Evolutionary conservation across 1,140 invertebrate genomes (phyloP).

Genomic region (Cotesia typhae): DNA sequence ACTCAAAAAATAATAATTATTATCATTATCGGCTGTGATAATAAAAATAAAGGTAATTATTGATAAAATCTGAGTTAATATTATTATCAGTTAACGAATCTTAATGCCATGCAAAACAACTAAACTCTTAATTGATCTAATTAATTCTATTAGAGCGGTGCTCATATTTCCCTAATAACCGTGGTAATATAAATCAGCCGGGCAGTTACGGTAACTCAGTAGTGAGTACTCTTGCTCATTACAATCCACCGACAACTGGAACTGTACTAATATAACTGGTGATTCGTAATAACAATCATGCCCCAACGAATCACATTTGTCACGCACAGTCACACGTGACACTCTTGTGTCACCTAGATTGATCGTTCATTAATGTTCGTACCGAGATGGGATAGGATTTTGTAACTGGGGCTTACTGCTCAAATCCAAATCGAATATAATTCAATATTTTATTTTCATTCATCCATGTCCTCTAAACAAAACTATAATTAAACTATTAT

Average conservation of each 20-base stretch:
- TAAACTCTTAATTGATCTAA: no score
- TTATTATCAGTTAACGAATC: neutral
- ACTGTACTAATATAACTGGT: no score
- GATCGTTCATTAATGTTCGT: constrained; percentile 15
- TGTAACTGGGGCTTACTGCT: neutral
- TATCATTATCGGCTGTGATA: no score
- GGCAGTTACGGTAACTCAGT: no score
- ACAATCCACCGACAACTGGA: neutral
- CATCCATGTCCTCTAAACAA: no score
- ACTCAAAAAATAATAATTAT: no score
- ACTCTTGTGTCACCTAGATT: constrained; percentile 18
- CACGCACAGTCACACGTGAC: neutral
- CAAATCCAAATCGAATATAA: neutral
- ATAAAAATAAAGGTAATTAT: no score
- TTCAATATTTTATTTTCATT: neutral
- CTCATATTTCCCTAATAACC: no score
- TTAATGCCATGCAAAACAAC: neutral
- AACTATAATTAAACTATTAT: neutral
- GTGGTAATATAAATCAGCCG: no score
- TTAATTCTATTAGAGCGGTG: no score
- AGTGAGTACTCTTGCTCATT: neutral
- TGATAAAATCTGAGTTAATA: neutral
- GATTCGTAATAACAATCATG: constrained; percentile 16
- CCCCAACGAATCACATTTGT: constrained; percentile 12
- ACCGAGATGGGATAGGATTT: neutral